phyloP scores from a whole-genome alignment of 2,797 vertebrate genomes.

The Falco cherrug region DNA sequence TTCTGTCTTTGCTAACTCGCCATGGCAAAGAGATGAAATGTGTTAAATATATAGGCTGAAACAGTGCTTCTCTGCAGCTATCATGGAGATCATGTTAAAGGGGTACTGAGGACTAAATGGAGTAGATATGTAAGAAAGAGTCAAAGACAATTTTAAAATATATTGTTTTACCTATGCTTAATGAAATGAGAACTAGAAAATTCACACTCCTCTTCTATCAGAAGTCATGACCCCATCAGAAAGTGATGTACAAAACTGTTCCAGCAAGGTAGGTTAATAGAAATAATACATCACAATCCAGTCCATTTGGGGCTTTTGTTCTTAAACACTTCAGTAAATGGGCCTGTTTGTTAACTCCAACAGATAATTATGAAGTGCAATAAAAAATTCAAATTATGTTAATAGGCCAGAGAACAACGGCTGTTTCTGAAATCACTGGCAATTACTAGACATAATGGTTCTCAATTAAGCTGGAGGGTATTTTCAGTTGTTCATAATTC shows the following conservation, averaged over 20 bases:
- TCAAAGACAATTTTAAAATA: not conserved
- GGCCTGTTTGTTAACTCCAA: slow-evolving; percentile 79
- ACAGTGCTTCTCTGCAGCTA: not conserved
- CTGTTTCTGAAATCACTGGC: slow-evolving; percentile 94
- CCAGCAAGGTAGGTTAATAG: slow-evolving; percentile 48
- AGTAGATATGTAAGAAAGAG: not conserved
- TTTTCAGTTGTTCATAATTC: slow-evolving; percentile 83
- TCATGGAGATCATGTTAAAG: not conserved
- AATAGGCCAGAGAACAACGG: slow-evolving; percentile 93
- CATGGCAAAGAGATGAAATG: rapidly evolving
- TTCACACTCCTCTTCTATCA: not conserved
- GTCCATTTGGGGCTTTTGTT: slow-evolving; percentile 67
- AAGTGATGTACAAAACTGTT: not conserved
- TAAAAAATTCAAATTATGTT: slow-evolving; percentile 98
- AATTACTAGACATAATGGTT: slow-evolving; percentile 98
- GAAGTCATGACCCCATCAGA: slow-evolving; percentile 38
- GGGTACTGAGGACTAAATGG: not conserved
- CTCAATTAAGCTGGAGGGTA: slow-evolving; percentile 96
- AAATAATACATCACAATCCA: slow-evolving; percentile 46
- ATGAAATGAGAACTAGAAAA: slow-evolving; percentile 22
- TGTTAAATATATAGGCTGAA: not conserved
- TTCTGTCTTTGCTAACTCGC: not conserved
- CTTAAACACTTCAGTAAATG: slow-evolving; percentile 74
- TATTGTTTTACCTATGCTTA: not conserved
- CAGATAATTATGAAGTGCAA: slow-evolving; percentile 84